Percentiles rank a stretch among this genome's conserved stretches.
phyloP scores from a whole-genome alignment of 2,113 vertebrate genomes.

The Microcebus ravelobensis region DNA sequence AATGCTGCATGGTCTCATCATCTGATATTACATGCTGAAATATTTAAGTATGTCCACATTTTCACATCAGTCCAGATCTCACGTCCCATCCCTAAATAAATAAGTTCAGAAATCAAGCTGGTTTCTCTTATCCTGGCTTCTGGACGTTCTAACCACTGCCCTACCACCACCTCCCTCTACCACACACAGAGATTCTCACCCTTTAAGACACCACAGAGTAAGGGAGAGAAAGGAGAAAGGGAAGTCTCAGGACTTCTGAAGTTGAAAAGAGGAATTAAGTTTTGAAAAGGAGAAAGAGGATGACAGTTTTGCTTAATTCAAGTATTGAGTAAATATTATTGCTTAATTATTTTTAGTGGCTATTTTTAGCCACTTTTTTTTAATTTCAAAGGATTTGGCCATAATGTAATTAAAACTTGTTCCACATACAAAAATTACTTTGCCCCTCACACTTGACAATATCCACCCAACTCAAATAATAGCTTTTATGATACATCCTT shows the following conservation, averaged over 20 bases:
- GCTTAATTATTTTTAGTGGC: slow-evolving; percentile 30
- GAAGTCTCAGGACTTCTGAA: slow-evolving; percentile 48
- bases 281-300: slow-evolving; percentile 52
- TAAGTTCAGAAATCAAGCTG: slow-evolving; percentile 40
- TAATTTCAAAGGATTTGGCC: slow-evolving; percentile 35
- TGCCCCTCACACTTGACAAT: neutral
- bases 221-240: neutral
- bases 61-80: slow-evolving; percentile 1
- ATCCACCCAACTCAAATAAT: neutral
- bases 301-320: slow-evolving; percentile 54
- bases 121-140: neutral
- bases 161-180: neutral
- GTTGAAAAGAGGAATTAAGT: slow-evolving; percentile 54
- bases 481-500: neutral
- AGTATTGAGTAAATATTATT: slow-evolving; percentile 52
- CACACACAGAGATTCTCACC: neutral
- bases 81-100: neutral
- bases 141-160: slow-evolving; percentile 8
- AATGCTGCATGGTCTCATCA: neutral
- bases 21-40: neutral
- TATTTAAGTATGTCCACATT: neutral
- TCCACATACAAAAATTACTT: slow-evolving; percentile 18
- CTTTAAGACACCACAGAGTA: neutral
- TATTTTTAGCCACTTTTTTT: neutral
- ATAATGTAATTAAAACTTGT: slow-evolving; percentile 22